Conservation (phyloP, 2,797 vertebrate species). For the Chiloscyllium punctatum region DNA sequence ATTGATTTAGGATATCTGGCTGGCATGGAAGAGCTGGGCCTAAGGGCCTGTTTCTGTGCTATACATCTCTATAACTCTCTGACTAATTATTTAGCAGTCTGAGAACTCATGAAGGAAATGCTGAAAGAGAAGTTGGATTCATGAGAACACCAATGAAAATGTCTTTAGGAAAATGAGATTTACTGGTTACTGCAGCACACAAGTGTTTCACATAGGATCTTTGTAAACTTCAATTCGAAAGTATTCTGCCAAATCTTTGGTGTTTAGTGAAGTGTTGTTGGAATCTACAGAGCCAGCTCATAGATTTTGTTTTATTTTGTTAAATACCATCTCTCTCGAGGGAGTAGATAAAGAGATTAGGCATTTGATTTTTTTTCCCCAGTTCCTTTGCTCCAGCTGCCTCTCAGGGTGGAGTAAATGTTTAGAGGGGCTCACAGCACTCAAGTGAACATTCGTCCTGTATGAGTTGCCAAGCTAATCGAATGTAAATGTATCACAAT, state of each 20-base stretch:
- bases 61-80: too few species aligned
- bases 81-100: neutral
- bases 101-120: neutral
- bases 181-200: neutral
- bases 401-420: neutral
- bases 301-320: neutral
- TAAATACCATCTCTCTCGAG: neutral
- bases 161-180: neutral
- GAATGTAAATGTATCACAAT: neutral
- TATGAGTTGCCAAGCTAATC: neutral
- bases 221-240: neutral
- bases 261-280: neutral
- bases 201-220: conserved; percentile 2
- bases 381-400: neutral
- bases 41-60: too few species aligned
- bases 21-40: too few species aligned
- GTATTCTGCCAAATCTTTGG: neutral
- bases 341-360: neutral
- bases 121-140: neutral
- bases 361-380: neutral
- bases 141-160: neutral
- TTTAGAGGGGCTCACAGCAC: neutral
- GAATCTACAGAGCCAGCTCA: neutral
- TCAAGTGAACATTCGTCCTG: neutral
- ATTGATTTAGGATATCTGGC: too few species aligned